Base-by-base conservation (phyloP, 1,140 invertebrate species). In the Drosophila aff. region DNA sequence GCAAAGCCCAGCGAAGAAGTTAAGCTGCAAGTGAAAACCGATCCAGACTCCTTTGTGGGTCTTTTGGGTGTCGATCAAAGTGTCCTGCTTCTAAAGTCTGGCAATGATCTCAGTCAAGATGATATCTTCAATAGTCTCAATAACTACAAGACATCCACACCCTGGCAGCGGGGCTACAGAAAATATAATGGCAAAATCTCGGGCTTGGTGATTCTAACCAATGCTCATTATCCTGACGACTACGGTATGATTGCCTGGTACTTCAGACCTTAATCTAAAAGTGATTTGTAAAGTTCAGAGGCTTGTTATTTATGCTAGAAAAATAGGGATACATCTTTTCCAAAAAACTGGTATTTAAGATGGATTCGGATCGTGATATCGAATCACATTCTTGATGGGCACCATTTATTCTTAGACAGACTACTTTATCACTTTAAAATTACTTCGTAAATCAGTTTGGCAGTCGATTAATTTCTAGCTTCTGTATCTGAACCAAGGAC, bases 31-130 rank as follows among this genome's bases (percentile, higher is more conserved):
- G 94, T 99, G 2, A 94, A 94, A 52, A 95, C 97, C 0, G 96
- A 96, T 92, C 96, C 97, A 1, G 96, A 97, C 89, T 98, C 98
- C 1, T 96, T 96, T 82, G 95, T 99, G 66, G 97, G 97, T 44
- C 91, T 99, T 7, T 93, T 98, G 62, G 98, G 90, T 1, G 95
- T 99, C 9, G 98, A 99, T 93, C 97, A 98, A 92, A 97, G 97
- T 93, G 96, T 98, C 1, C 84, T 97, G 2, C 82, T 97, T 7
- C 93, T 99, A 0, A 96, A 96, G 86, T 86, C 90, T 7, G 91
- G 90, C 68, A 96, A 96, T 69, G 95, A 96, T 91, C 93, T 96
- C 7, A 80, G 60, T 8, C 79, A 82, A 9, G 78, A 91, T 33
- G 57, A 82, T 31, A 81, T 94, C 3, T 86, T 93, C 7, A 81